Base-by-base conservation (phyloP, 2,113 vertebrate genomes). In the Apaloderma vittatum region DNA sequence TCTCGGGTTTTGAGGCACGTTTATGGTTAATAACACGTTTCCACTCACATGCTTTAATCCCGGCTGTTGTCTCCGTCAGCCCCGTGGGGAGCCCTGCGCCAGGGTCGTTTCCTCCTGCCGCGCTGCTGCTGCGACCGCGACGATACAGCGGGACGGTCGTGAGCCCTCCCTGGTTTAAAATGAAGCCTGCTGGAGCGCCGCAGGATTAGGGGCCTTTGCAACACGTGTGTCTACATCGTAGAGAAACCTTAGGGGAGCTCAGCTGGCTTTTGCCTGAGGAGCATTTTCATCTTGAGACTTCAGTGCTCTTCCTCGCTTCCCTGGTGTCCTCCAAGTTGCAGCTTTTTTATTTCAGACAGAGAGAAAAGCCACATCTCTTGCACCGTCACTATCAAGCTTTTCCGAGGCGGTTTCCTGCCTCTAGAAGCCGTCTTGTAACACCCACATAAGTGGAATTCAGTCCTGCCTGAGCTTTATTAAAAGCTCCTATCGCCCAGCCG, bases 241-340 rank as follows among this genome's bases (percentile, higher is more conserved):
- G 32, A 12, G 36, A 52, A 70, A 29, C 22, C 8, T n/a, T 22
- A 4, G 22, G 58, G 18, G 52, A 48, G 49, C n/a, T 45, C 6
- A 4, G 40, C 48, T 34, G 57, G 24, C 9, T 80, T 71, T 29
- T 61, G 37, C 5, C 12, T 18, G 59, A 40, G 49, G 66, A 59
- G 51, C 18, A 0, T 40, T 91, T 77, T 29, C 32, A 11, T 16
- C n/a, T 40, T 18, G 54, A 30, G 36, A 29, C 18, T 29, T 40
- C 26, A 1, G 22, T 19, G 40, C 14, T 36, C 34, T 55, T 43
- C 29, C 24, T 49, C 12, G 0, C 34, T 79, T 57, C 22, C 58
- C 17, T 29, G 2, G 14, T 6, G 29, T 30, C 48, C 58, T 57
- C 54, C 36, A 4, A 3, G 9, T 9, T 4, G 1, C 12, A 4